phyloP scores from a whole-genome alignment of 1,140 invertebrate species.

The Teleopsis dalmanni region DNA sequence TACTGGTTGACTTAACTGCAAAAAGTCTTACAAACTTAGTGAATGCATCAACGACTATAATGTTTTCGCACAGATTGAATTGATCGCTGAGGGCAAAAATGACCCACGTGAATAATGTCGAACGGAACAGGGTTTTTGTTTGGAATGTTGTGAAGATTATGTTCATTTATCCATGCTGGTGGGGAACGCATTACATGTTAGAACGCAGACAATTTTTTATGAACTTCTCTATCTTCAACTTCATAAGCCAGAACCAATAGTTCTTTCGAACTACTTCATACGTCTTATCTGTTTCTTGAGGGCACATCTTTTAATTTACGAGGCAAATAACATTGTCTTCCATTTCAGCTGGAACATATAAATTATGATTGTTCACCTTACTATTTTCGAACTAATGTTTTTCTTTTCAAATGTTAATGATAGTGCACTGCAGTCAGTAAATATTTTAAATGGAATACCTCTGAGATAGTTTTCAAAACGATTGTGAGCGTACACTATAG shows the following conservation, averaged over 20 bases:
- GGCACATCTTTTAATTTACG: not conserved
- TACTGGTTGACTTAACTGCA: constrained; percentile 12
- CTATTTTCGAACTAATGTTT: not conserved
- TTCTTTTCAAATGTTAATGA: not conserved
- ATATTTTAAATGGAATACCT: not conserved
- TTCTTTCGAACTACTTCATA: not conserved
- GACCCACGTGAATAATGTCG: constrained; percentile 26
- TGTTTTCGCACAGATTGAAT: constrained; percentile 39
- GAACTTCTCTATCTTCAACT: constrained; percentile 19
- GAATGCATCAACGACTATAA: constrained; percentile 38
- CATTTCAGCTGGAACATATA: not conserved
- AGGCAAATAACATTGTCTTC: not conserved
- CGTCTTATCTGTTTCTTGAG: not conserved
- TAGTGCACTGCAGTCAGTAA: not conserved
- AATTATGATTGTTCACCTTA: not conserved
- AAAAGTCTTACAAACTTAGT: constrained; percentile 12
- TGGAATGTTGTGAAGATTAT: constrained; percentile 24
- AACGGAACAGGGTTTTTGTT: constrained; percentile 28
- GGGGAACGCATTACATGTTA: constrained; percentile 16
- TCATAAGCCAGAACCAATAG: not conserved
- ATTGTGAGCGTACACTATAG: not conserved
- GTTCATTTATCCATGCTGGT: constrained; percentile 14
- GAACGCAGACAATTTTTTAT: constrained; percentile 20
- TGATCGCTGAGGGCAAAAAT: constrained; percentile 28
- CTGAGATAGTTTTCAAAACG: not conserved